These are phyloP conservation scores for Pseudomyrmex dendroicus DNA, from an alignment of 1,140 invertebrate genomes.

Conservation along the genomic window DNA sequence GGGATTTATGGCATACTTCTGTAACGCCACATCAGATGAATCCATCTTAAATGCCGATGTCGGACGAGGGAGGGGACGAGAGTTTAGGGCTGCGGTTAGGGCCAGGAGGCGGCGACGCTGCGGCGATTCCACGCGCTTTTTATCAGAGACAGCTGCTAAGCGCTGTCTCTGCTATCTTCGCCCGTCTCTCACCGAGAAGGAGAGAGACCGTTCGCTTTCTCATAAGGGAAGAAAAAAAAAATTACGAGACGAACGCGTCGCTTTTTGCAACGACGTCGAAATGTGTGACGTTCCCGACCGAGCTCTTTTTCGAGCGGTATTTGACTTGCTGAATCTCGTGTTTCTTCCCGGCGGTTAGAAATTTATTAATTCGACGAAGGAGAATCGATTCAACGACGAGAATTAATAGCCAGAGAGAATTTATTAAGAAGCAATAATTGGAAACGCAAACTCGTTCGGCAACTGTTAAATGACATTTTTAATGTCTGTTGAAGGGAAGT, in stretches of 20 bases:
- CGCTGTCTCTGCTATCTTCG: constrained; percentile 54
- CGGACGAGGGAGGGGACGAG: constrained; percentile 52
- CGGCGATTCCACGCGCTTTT: constrained; percentile 72
- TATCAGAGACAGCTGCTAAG: constrained; percentile 77
- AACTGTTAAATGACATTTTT: neutral
- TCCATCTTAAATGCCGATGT: constrained; percentile 76
- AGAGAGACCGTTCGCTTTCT: neutral
- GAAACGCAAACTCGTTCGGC: neutral
- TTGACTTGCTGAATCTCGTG: constrained; percentile 4
- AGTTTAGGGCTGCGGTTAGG: constrained; percentile 67
- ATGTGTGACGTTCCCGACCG: constrained; percentile 22
- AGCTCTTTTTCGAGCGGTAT: constrained; percentile 2
- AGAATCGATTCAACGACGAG: neutral
- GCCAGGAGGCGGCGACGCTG: constrained; percentile 43
- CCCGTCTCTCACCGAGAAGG: neutral
- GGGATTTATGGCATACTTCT: constrained; percentile 78
- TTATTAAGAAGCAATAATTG: neutral
- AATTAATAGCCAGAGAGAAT: neutral
- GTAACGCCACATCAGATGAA: constrained; percentile 72
- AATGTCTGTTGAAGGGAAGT: no score
- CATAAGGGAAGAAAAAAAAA: constrained; percentile 55
- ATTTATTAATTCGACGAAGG: neutral
- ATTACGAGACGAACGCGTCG: constrained; percentile 44
- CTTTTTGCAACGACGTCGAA: constrained; percentile 35
- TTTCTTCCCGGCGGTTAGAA: neutral